Conservation (phyloP, 2,888 invertebrate genomes). For the Sinhomidia bicolor region DNA sequence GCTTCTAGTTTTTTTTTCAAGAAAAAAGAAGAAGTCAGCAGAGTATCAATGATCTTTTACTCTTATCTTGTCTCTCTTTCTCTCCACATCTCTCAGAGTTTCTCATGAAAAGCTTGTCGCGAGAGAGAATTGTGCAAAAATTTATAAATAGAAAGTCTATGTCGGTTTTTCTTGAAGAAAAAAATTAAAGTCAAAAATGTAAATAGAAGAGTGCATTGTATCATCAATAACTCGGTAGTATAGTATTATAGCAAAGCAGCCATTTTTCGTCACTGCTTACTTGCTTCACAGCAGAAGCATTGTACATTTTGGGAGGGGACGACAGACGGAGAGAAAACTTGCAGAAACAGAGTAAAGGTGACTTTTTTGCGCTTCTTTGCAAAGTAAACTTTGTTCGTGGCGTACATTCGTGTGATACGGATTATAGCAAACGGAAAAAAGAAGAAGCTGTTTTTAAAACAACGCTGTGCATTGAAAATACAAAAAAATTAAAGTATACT, state of each 20-base stretch:
- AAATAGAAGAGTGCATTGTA: conserved; percentile 70
- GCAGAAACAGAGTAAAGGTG: conserved; percentile 4
- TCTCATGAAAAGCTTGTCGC: conserved; percentile 24
- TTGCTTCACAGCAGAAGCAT: not conserved
- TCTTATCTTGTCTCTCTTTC: not conserved
- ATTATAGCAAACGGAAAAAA: not conserved
- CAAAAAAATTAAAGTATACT: not conserved
- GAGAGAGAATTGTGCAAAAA: conserved; percentile 63
- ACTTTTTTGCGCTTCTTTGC: conserved; percentile 24
- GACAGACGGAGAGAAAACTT: not conserved
- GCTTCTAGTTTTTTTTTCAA: not conserved
- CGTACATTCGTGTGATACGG: not conserved
- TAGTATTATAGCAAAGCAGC: not conserved
- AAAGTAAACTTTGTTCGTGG: conserved; percentile 19
- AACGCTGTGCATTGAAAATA: conserved; percentile 1
- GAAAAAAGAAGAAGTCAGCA: too few relatives aligned
- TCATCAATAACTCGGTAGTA: conserved; percentile 19
- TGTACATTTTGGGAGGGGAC: conserved; percentile 1
- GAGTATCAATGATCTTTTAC: too few relatives aligned
- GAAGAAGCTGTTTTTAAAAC: not conserved
- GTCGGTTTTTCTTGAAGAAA: not conserved
- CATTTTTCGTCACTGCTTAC: not conserved
- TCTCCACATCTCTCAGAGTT: not conserved
- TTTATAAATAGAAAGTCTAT: conserved; percentile 70
- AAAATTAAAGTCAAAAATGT: conserved; percentile 47